A percentile compares a stretch with the other conserved stretches of the same genome.
Evolutionary conservation across 2,113 vertebrate species (phyloP).

Genomic region (Catharus fuscescens): DNA sequence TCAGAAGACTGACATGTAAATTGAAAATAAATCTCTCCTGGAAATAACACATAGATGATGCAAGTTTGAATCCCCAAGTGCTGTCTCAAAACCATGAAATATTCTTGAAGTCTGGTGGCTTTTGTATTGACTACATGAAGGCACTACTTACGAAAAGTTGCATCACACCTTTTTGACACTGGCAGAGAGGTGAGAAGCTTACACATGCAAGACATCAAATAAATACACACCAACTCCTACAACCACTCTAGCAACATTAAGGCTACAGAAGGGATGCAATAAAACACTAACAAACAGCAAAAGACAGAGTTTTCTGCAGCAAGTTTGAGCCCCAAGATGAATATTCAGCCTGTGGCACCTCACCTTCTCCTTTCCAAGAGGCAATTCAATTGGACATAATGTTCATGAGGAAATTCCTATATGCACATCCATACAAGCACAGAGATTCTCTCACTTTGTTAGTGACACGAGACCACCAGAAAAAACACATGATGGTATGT

Average conservation of each 20-base stretch:
- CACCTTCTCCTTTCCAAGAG: accelerated
- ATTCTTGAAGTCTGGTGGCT: background rate
- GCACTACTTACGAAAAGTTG: background rate
- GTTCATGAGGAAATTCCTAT: background rate
- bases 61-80: background rate
- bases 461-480: background rate
- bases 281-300: background rate
- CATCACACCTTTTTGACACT: background rate
- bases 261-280: background rate
- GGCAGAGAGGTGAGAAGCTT: background rate
- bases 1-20: background rate
- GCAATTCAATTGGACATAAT: background rate
- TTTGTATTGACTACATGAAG: background rate
- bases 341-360: background rate
- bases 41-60: background rate
- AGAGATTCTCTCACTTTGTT: background rate
- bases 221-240: background rate
- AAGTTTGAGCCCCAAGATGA: background rate
- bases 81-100: background rate
- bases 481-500: background rate
- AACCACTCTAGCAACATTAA: background rate
- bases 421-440: background rate
- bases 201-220: background rate
- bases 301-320: background rate
- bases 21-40: background rate